Base-by-base conservation (phyloP, 2,888 invertebrate genomes). In the Ypsolopha sequella region DNA sequence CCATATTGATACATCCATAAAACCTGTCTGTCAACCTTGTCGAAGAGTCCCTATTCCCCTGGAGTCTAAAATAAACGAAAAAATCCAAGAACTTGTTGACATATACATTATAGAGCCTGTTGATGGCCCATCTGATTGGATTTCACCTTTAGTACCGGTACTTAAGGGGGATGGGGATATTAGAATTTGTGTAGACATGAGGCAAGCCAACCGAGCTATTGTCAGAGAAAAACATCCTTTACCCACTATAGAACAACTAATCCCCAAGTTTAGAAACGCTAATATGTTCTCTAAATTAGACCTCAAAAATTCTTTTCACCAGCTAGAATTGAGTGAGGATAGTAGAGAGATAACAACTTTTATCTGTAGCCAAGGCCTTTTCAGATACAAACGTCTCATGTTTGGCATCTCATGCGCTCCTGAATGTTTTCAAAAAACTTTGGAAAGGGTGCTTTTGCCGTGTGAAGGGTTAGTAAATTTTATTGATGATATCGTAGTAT, bases 401-500 rank as follows among this genome's bases (percentile, higher is more conserved):
- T 51, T 51, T 11, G 51, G 51, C 8, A 46, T 51, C 6, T 51
- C 51, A n/a, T 46, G 51, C 33, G 51, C 51, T 6, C 52, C 49
- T 3, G 52, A 52, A 36, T 10, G 24, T 11, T 52, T 52, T 44
- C 52, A 52, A 48, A 51, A 51, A 33, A 46, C 13, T 2, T 9
- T 55, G 46, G 63, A 65, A 54, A 56, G 43, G 41, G 55, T 65
- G 3, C 44, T 63, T 0, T 8, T 61, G 6, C 6, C 9, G 0
- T 64, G 60, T 13, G 56, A 60, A 14, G 62, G 61, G 0, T 58
- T 53, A 0, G 11, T 59, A 6, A 64, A 61, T 51, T 62, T 62
- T 39, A 62, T 64, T 7, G 62, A 64, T 14, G 61, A 66, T 14
- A 64, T 65, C 11, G 14, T 65, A 0, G 44, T 64, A 0, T 55